Percentiles rank a stretch among this genome's conserved stretches.
Conservation (phyloP, 2,113 vertebrate genomes). For the Oxygymnocypris stewartii region DNA sequence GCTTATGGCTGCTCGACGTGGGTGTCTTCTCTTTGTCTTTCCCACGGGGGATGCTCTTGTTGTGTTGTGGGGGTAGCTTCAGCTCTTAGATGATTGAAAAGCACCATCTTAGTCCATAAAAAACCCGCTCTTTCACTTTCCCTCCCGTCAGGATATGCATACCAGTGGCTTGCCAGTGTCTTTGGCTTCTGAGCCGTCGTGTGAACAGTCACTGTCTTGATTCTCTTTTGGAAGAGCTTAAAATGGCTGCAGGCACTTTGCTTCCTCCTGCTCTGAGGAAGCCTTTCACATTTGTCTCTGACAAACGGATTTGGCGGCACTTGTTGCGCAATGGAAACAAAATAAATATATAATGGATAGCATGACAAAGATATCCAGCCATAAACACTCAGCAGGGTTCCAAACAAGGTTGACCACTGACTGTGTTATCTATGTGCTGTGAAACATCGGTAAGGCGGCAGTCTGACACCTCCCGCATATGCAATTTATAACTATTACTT, state of each 20-base stretch:
- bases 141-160: constrained; percentile 69
- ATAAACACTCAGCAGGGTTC: constrained; percentile 22
- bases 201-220: constrained; percentile 70
- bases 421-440: constrained; percentile 38
- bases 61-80: constrained; percentile 75
- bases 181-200: constrained; percentile 66
- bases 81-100: constrained; percentile 77
- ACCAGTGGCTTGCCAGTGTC: constrained; percentile 69
- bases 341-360: constrained; percentile 29
- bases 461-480: constrained; percentile 10
- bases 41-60: constrained; percentile 69
- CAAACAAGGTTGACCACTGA: constrained; percentile 41
- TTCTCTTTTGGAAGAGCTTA: constrained; percentile 61
- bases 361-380: constrained; percentile 1
- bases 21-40: constrained; percentile 72
- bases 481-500: constrained; percentile 26
- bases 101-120: constrained; percentile 75
- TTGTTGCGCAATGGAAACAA: constrained; percentile 32
- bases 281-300: constrained; percentile 45
- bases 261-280: constrained; percentile 36
- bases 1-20: constrained; percentile 67
- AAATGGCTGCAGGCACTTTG: constrained; percentile 66
- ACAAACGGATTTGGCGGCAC: constrained; percentile 35
- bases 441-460: background rate
- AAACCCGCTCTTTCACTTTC: constrained; percentile 75